Conservation (phyloP, 2,113 vertebrate genomes). For the Ochotona curzoniae region DNA sequence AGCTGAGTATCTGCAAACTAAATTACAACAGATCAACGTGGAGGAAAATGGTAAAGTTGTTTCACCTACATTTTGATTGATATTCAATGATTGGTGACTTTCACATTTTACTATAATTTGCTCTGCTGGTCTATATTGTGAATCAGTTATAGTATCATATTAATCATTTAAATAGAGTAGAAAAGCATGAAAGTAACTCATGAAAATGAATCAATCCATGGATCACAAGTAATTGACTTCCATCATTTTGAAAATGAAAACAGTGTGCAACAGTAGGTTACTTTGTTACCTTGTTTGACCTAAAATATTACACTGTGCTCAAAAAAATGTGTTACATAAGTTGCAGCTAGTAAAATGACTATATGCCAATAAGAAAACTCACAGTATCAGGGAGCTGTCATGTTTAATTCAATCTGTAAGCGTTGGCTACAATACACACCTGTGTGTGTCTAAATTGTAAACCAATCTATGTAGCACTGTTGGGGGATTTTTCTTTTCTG, state of each 20-base stretch:
- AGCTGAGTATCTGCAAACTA: neutral
- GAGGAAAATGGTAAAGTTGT: neutral
- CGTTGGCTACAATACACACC: neutral
- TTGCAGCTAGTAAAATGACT: neutral
- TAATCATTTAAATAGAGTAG: slow-evolving; percentile 6
- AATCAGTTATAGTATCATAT: neutral
- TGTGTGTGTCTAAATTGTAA: neutral
- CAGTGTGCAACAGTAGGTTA: neutral
- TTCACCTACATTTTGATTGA: neutral
- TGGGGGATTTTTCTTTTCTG: neutral
- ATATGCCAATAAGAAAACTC: neutral
- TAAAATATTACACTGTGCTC: neutral
- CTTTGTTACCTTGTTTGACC: neutral
- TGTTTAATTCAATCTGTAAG: neutral
- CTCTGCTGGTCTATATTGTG: neutral
- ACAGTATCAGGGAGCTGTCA: neutral
- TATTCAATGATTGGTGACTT: neutral
- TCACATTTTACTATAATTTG: slow-evolving; percentile 22
- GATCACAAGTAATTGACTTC: neutral
- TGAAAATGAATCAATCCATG: slow-evolving; percentile 16
- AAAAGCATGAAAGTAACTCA: slow-evolving; percentile 34
- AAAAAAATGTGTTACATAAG: neutral
- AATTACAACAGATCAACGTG: slow-evolving; percentile 13
- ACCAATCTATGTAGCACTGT: neutral
- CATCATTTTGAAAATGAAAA: slow-evolving; percentile 5